A percentile compares a stretch with the other conserved stretches of the same genome.
phyloP scores from a whole-genome alignment of 2,797 vertebrate genomes.

The Galago senegalensis region DNA sequence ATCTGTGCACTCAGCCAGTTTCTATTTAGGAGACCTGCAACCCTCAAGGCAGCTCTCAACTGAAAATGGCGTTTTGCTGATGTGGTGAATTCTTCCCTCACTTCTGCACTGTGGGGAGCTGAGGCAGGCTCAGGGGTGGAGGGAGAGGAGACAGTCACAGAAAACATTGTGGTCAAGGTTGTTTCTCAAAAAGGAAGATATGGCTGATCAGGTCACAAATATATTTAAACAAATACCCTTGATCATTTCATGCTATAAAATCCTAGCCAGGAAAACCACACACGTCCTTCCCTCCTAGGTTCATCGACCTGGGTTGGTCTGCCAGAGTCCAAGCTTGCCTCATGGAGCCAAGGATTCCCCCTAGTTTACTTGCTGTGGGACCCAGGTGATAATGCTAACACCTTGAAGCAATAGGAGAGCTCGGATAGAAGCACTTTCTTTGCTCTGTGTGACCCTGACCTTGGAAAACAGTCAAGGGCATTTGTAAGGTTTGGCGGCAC shows the following conservation, averaged over 20 bases:
- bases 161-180: neutral
- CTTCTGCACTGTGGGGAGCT: neutral
- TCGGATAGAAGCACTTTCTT: neutral
- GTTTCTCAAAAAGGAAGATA: neutral
- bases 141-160: neutral
- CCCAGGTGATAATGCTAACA: neutral
- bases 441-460: neutral
- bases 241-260: neutral
- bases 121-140: neutral
- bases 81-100: constrained; percentile 36
- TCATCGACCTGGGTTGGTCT: neutral
- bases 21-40: constrained; percentile 70
- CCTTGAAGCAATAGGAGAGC: fast-evolving
- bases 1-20: neutral
- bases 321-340: neutral
- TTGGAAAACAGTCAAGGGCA: neutral
- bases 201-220: neutral
- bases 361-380: neutral
- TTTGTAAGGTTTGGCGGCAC: neutral
- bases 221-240: neutral
- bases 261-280: neutral
- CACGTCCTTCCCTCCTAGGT: neutral
- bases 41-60: constrained; percentile 34
- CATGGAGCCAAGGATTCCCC: neutral
- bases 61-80: constrained; percentile 60